Evolutionary conservation across 2,797 vertebrate genomes (phyloP).

Genomic region (Brachyrhaphis roseni): DNA sequence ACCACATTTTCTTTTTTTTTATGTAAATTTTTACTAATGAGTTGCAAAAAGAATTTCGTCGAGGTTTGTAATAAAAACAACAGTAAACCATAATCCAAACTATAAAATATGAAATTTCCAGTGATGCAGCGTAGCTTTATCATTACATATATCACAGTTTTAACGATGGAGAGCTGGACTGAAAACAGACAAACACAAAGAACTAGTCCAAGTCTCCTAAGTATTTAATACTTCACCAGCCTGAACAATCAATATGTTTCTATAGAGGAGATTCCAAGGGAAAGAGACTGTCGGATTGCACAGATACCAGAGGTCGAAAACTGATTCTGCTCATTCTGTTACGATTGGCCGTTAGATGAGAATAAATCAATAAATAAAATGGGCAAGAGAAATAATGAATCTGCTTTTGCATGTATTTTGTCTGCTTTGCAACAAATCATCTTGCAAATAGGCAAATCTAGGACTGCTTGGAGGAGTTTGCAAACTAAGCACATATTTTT

Average conservation of each 20-base stretch:
- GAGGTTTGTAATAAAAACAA: neutral
- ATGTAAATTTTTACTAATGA: neutral
- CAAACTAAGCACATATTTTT: neutral
- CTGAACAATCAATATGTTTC: neutral
- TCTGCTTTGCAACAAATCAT: neutral
- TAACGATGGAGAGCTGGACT: neutral
- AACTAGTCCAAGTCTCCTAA: neutral
- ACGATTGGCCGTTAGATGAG: neutral
- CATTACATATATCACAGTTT: neutral
- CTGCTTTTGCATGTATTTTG: neutral
- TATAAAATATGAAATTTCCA: neutral
- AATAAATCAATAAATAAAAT: neutral
- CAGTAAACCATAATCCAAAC: neutral
- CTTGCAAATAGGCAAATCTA: neutral
- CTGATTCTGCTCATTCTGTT: neutral
- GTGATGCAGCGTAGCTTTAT: neutral
- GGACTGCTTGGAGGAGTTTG: neutral
- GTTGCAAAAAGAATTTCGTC: neutral
- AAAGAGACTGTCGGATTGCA: neutral
- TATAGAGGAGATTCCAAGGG: neutral
- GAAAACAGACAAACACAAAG: neutral
- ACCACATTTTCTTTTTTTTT: neutral
- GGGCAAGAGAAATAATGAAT: neutral
- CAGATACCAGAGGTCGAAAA: neutral
- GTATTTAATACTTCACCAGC: conserved; percentile 4